phyloP scores from a whole-genome alignment of 2,888 invertebrate species.

The Adelognathus sp. region DNA sequence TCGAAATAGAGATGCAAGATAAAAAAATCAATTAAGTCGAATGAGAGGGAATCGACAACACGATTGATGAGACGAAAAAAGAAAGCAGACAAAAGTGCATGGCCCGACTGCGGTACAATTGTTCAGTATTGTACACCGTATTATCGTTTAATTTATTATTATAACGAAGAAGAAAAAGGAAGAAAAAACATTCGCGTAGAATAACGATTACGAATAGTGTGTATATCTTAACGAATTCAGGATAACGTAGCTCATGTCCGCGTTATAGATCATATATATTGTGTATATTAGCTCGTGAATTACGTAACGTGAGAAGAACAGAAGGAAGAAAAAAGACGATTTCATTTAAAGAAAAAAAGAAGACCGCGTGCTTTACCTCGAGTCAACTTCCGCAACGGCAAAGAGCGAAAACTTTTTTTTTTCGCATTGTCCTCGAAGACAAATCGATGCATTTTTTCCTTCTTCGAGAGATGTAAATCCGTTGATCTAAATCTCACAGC shows the following conservation, averaged over 20 bases:
- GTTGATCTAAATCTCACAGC: constrained; percentile 36
- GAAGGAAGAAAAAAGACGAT: neutral
- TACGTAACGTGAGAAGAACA: constrained; percentile 24
- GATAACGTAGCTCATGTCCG: constrained; percentile 46
- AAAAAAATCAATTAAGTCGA: neutral
- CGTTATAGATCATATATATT: constrained; percentile 23
- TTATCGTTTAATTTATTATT: constrained; percentile 41
- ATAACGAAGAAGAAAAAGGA: too few relatives aligned
- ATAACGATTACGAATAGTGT: constrained; percentile 38
- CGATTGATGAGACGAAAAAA: neutral
- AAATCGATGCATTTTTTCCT: neutral
- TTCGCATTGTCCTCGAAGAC: neutral
- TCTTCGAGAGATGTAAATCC: neutral
- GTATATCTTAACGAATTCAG: constrained; percentile 30
- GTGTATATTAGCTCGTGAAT: constrained; percentile 38
- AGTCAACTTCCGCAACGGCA: constrained; percentile 46
- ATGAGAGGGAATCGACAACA: neutral
- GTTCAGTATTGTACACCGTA: constrained; percentile 38
- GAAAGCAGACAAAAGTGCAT: constrained; percentile 3
- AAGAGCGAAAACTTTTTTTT: constrained; percentile 23
- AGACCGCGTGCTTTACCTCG: constrained; percentile 41
- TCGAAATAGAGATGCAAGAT: constrained; percentile 8
- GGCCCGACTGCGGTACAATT: constrained; percentile 38
- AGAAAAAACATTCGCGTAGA: constrained; percentile 45
- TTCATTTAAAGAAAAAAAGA: neutral